phyloP scores from a whole-genome alignment of 2,888 invertebrate genomes.

The Eucera pruinosa region DNA sequence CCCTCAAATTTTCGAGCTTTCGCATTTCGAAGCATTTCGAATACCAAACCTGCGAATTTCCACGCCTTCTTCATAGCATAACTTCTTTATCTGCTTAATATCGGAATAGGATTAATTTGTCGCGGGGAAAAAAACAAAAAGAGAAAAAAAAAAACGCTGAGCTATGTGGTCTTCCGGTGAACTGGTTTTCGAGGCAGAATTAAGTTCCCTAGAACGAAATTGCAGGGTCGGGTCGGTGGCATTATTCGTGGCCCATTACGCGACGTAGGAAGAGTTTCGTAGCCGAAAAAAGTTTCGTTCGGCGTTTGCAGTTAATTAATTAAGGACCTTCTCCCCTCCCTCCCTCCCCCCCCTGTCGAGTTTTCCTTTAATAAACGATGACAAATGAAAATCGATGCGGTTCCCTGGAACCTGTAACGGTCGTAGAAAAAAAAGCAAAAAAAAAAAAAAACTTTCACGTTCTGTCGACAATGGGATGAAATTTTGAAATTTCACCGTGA shows the following conservation, averaged over 20 bases:
- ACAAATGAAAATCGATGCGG: constrained; percentile 51
- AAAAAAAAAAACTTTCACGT: neutral
- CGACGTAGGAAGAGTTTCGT: constrained; percentile 21
- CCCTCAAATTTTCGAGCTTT: no score
- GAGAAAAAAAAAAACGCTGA: neutral
- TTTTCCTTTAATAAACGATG: constrained; percentile 40
- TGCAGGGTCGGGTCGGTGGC: constrained; percentile 22
- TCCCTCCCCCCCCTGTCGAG: neutral
- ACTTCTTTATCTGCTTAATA: neutral
- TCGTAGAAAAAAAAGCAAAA: no score
- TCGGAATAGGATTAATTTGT: neutral
- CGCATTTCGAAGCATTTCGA: no score
- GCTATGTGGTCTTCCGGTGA: neutral
- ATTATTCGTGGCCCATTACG: constrained; percentile 38
- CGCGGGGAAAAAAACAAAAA: neutral
- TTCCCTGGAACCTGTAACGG: neutral
- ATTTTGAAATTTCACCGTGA: constrained; percentile 24
- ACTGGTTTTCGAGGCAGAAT: neutral
- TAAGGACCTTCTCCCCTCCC: no score
- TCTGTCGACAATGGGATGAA: neutral
- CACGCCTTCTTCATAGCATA: no score
- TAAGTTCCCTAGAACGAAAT: constrained; percentile 29
- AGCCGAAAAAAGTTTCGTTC: constrained; percentile 22
- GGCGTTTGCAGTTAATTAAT: constrained; percentile 49
- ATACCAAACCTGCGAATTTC: no score